A percentile compares a stretch with the other conserved stretches of the same genome.
phyloP scores from a whole-genome alignment of 2,113 vertebrate species.

The Hipposideros armiger region DNA sequence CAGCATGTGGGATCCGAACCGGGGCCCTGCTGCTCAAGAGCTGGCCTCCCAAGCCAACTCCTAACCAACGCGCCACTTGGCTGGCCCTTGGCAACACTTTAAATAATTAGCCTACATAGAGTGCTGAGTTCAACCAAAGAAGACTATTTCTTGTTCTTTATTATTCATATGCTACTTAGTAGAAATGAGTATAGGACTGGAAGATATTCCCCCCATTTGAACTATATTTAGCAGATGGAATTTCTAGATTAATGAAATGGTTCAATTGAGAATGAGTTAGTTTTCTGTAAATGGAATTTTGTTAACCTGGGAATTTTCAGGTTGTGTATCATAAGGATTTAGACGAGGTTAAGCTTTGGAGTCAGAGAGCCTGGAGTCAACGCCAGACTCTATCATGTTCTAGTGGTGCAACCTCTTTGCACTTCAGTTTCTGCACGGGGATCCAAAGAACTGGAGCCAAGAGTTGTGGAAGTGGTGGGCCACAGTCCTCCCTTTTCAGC shows the following conservation, averaged over 20 bases:
- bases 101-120: background rate
- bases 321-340: background rate
- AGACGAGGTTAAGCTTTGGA: background rate
- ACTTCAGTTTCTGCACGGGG: background rate
- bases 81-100: background rate
- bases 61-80: too few species aligned
- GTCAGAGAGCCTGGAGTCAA: background rate
- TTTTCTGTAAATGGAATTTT: slow-evolving; percentile 15
- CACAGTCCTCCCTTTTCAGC: rapidly evolving
- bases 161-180: background rate
- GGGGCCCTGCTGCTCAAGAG: too few species aligned
- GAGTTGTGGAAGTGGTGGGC: background rate
- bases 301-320: background rate
- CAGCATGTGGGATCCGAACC: too few species aligned
- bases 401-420: background rate
- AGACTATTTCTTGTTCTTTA: background rate
- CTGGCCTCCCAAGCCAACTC: too few species aligned
- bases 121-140: background rate
- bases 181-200: background rate
- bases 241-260: slow-evolving; percentile 34
- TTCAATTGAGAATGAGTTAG: background rate
- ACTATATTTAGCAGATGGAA: background rate
- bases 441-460: background rate
- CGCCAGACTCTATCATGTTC: background rate
- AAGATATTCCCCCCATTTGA: background rate